Evolutionary conservation across 2,888 invertebrate species (phyloP), one percentile per base, ranked within the genome.

Genomic region (Sympetrum striolatum): DNA sequence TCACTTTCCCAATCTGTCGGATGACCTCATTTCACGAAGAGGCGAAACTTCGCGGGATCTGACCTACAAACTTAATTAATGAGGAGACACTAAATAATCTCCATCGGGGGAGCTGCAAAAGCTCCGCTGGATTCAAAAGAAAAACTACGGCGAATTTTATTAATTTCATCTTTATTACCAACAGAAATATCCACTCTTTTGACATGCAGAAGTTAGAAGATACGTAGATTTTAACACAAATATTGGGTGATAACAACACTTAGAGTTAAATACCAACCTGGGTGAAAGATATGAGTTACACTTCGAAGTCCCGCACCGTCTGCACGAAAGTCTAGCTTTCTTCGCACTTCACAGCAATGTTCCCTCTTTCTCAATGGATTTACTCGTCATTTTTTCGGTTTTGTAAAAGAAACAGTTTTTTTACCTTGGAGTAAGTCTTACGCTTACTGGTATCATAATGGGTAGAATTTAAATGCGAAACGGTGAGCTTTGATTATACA

Each of bases 201-300:
- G 60, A 86, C 86, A 86, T 86, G 60, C 86, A 86, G 86, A 86
- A 86, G 86, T 37, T 37, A 60, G 86, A 86, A 86, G 58, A 86
- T 86, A 86, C 53, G 60, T 64, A 86, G 37, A 37, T 53, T 58
- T 58, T 86, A 86, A 86, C 60, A 86, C 86, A 86, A 86, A 86
- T 60, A 86, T 86, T 86, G 86, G 86, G 86, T 86, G 86, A 86
- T 86, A 86, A 86, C 86, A 86, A 86, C 86, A 86, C 37, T 86
- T 37, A 86, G 86, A 86, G 60, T 86, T 86, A 86, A 37, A 86
- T 86, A 86, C 37, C 64, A 48, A 86, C 86, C 60, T 86, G 37
- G 64, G 86, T 60, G 86, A 25, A 31, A 58, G 86, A 37, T 60
- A 60, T 58, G 64, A 18, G n/a, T 86, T 58, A 73, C 73, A 73